phyloP scores from a whole-genome alignment of 2,113 vertebrate species.

The Pseudorectes ferrugineus region DNA sequence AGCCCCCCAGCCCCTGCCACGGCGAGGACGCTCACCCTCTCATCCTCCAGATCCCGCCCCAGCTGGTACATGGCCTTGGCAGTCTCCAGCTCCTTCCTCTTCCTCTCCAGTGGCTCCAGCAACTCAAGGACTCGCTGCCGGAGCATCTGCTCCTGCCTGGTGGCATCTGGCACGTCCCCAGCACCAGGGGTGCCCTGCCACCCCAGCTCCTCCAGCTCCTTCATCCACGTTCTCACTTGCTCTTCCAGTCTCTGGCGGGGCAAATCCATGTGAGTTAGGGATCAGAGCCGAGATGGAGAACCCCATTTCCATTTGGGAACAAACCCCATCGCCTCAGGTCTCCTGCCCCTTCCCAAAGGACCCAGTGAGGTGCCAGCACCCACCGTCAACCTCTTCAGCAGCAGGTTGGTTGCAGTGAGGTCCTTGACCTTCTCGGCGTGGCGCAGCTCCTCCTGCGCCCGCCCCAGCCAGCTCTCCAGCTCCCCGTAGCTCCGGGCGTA shows the following conservation, averaged over 20 bases:
- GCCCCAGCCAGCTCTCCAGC: slow-evolving; percentile 82
- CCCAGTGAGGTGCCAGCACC: neutral
- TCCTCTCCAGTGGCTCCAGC: slow-evolving; percentile 79
- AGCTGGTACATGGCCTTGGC: slow-evolving; percentile 86
- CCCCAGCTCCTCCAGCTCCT: slow-evolving; percentile 86
- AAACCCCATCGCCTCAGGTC: rapidly evolving
- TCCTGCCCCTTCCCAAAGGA: neutral
- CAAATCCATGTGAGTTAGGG: neutral
- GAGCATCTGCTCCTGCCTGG: slow-evolving; percentile 74
- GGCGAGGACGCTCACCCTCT: slow-evolving; percentile 72
- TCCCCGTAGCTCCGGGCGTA: slow-evolving; percentile 81
- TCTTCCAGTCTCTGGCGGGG: slow-evolving; percentile 83
- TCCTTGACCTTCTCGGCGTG: slow-evolving; percentile 83
- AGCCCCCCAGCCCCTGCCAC: rapidly evolving
- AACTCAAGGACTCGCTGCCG: slow-evolving; percentile 82
- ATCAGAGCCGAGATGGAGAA: rapidly evolving
- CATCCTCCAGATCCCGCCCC: slow-evolving; percentile 88
- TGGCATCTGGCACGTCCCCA: slow-evolving; percentile 72
- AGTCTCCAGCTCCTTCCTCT: slow-evolving; percentile 82
- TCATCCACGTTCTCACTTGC: slow-evolving; percentile 82
- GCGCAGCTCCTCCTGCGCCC: slow-evolving; percentile 81
- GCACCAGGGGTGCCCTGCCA: slow-evolving; percentile 56
- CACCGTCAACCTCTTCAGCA: slow-evolving; percentile 89
- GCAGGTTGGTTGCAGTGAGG: slow-evolving; percentile 87
- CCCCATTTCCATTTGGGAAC: neutral